Evolutionary conservation across 2,797 vertebrate species (phyloP), one percentile per base, ranked within the genome.

Genomic region (Valencia hispanica): DNA sequence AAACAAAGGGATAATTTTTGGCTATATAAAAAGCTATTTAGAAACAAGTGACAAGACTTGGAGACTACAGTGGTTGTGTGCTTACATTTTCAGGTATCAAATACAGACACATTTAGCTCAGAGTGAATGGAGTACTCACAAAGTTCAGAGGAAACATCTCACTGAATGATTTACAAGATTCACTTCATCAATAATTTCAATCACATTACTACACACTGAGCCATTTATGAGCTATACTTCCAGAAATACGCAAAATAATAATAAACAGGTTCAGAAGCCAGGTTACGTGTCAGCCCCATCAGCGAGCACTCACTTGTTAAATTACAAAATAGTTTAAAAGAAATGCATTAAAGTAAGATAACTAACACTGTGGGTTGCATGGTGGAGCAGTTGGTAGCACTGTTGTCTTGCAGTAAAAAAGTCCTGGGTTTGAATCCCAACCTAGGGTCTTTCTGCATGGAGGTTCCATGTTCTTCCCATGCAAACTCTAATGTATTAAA

Each of bases 11-110:
- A 93, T 84, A 82, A 72, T 84, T 90, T 89, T 91, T 90, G 91
- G 94, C 94, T 95, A 95, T 94, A 94, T 94, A 94, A 95, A 94
- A 95, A 94, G 89, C 92, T 92, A 93, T 93, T 94, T 94, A 94
- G 93, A 95, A 95, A 95, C 89, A 87, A 94, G 92, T 92, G 89
- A 94, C 91, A 91, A 93, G 90, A 94, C 88, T 81, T 87, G 27
- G 88, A 91, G 92, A 94, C 91, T 91, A 92, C 69, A 90, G 92
- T 91, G 90, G 84, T 86, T 43, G 85, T 93, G 92, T 93, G 92
- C 91, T 93, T 91, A 94, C 89, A 93, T 89, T 68, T 89, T 89
- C 83, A 86, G 88, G 91, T 92, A 93, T 93, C 92, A 93, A 93
- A 91, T 92, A 94, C 91, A 90, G 86, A 94, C 91, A 94, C 90